These are phyloP conservation scores for Connochaetes taurinus DNA, from an alignment of 2,113 vertebrate species.

Conservation along the genomic window DNA sequence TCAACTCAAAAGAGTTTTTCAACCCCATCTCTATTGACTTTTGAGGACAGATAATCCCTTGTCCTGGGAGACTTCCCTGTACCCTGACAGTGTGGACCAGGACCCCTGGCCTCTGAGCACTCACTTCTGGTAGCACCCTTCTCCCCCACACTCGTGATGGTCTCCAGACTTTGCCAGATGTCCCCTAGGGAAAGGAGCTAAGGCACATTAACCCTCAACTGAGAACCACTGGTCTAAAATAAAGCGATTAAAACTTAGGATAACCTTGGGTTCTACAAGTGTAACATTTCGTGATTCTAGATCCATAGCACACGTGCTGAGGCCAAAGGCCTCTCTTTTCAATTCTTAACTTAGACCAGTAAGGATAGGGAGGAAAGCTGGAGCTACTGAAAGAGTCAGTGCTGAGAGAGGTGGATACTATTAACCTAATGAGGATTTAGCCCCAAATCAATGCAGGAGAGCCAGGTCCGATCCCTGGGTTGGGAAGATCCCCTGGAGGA, in stretches of 20 bases:
- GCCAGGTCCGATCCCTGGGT: neutral
- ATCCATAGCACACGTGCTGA: neutral
- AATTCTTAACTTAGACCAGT: neutral
- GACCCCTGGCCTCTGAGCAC: neutral
- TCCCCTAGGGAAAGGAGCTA: neutral
- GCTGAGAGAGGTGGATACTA: neutral
- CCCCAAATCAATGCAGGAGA: neutral
- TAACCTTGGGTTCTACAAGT: neutral
- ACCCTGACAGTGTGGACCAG: neutral
- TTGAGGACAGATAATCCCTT: neutral
- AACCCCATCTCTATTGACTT: neutral
- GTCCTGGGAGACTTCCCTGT: no score
- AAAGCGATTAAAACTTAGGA: neutral
- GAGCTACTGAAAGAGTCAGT: neutral
- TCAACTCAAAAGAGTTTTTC: neutral
- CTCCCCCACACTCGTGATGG: neutral
- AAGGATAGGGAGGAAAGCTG: neutral
- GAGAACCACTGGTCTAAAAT: neutral
- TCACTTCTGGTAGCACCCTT: neutral
- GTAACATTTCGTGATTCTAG: neutral
- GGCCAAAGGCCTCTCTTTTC: neutral
- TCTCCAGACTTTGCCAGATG: neutral
- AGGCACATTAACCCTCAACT: neutral
- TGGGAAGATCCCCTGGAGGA: neutral
- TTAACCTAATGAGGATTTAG: neutral